A percentile compares a stretch with the other conserved stretches of the same genome.
These are phyloP conservation scores for Aythya baeri DNA, from an alignment of 2,113 vertebrate genomes.

Conservation along the genomic window DNA sequence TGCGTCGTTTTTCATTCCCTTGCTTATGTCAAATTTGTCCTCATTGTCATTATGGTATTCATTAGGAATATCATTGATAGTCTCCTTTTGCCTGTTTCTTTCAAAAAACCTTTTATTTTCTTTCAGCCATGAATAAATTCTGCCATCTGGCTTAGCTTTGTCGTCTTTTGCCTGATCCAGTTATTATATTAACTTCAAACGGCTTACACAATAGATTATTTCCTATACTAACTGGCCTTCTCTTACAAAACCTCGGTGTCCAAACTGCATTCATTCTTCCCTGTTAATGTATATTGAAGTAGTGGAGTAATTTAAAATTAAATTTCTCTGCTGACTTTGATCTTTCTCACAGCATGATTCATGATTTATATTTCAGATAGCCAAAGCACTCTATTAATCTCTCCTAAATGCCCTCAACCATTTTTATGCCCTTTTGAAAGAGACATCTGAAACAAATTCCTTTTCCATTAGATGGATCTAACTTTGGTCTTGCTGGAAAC, in stretches of 20 bases:
- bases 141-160: not conserved
- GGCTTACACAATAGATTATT: not conserved
- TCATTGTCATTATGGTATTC: not conserved
- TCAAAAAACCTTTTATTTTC: not conserved
- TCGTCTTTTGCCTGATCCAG: not conserved
- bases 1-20: not conserved
- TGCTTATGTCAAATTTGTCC: not conserved
- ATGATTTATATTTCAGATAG: not conserved
- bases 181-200: not conserved
- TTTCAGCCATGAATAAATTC: conserved; percentile 13
- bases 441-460: not conserved
- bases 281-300: not conserved
- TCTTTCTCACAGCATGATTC: conserved; percentile 9
- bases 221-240: not conserved
- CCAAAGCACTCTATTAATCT: not conserved
- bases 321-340: not conserved
- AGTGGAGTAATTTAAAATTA: not conserved
- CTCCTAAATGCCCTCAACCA: not conserved
- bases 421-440: conserved; percentile 39
- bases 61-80: not conserved
- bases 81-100: not conserved
- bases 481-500: conserved; percentile 2
- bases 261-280: not conserved
- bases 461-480: not conserved
- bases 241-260: not conserved